A percentile compares a stretch with the other conserved stretches of the same genome.
Conservation (phyloP, 1,140 invertebrate species). For the honey bee (Apis mellifera) region Amel_HAv3.1 CM009938.2:10541001-10541500, state of each 20-base stretch:
- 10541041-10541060: constrained; percentile 57
- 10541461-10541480: constrained; percentile 4
- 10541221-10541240: constrained; percentile 3
- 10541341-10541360: background rate
- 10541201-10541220: constrained; percentile 9
- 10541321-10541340: background rate
- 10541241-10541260: constrained; percentile 4
- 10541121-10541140: constrained; percentile 47
- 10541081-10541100: constrained; percentile 29
- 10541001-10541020: constrained; percentile 53
- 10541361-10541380: constrained; percentile 10
- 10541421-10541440: constrained; percentile 9
- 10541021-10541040: constrained; percentile 66
- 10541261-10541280: background rate
- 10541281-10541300: constrained; percentile 1
- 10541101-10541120: constrained; percentile 3
- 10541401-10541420: constrained; percentile 16
- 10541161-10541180: constrained; percentile 46
- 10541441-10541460: background rate
- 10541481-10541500: constrained; percentile 31
- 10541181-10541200: constrained; percentile 12
- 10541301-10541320: constrained; percentile 10
- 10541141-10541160: constrained; percentile 31
- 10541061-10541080: constrained; percentile 40
- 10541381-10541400: constrained; percentile 32